Evolutionary conservation across 2,888 invertebrate genomes (phyloP), one percentile per base, ranked within the genome.

Genomic region (Ephialtes manifestator): DNA sequence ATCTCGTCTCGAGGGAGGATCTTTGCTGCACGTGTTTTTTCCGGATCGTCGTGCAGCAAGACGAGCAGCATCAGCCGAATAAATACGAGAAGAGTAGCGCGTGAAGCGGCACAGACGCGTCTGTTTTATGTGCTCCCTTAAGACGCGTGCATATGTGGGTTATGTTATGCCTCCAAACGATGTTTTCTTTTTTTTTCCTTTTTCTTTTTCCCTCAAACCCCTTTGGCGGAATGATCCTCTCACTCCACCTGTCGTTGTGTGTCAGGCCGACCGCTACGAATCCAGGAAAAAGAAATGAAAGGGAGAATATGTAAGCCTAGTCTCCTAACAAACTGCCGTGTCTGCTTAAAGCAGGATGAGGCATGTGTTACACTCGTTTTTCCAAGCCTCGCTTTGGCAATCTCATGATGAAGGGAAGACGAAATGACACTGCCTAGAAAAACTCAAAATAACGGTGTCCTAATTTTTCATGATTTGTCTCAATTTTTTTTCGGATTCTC

Each of bases 221-320:
- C 85, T 86, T 86, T 84, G 82, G 72, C 86, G 82, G 84, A 63
- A 46, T 85, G 46, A 20, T 72, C 74, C 28, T 77, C 72, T 60
- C 31, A 67, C 74, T 85, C 78, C 84, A 86, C 86, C 84, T 84
- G 83, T 79, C 81, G 81, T 53, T 60, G 68, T 68, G 31, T 81
- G 77, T 84, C 81, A 68, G 7, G 20, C 31, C 18, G 18, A 60
- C 15, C 65, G 18, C 65, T 58, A 39, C 13, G 24, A 51, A 78
- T 68, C 60, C 80, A 68, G 63, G 80, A 78, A 79, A 76, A 81
- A 84, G 67, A 77, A 18, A 76, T 39, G 43, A 81, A 75, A 63
- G 68, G 35, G 55, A 35, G 43, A 63, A 85, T 79, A 74, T 68
- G 78, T 70, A 74, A 70, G 46, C 72, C 63, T 11, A 24, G 70